Evolutionary conservation across 2,888 invertebrate genomes (phyloP).

Genomic region (Pandemis cinnamomeana): DNA sequence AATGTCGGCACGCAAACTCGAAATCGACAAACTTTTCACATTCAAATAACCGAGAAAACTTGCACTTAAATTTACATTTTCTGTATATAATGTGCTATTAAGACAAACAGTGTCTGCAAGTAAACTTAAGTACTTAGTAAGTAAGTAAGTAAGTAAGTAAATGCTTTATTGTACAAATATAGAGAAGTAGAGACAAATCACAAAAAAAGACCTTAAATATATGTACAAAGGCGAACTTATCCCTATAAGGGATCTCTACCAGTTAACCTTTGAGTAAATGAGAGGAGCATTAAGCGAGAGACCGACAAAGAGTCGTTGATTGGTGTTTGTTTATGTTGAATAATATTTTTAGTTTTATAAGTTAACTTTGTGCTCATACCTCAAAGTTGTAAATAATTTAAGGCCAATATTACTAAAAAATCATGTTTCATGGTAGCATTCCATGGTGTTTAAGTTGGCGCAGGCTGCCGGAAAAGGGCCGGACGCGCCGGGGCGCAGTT

Average conservation of each 20-base stretch:
- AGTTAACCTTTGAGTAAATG: no score
- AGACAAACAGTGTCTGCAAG: background rate
- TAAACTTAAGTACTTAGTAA: background rate
- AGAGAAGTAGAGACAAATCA: no score
- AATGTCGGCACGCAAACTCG: background rate
- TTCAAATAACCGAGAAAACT: background rate
- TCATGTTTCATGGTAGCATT: background rate
- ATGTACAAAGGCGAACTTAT: no score
- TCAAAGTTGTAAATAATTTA: no score
- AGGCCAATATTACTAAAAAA: background rate
- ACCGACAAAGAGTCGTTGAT: no score
- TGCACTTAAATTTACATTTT: background rate
- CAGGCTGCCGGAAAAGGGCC: constrained; percentile 40
- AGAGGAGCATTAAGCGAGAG: no score
- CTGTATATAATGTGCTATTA: background rate
- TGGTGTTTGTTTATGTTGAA: background rate
- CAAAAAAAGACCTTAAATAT: no score
- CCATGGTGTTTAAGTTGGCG: constrained; percentile 16
- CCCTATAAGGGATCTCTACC: no score
- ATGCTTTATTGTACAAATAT: no score
- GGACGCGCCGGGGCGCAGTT: constrained; percentile 46
- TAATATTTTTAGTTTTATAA: background rate
- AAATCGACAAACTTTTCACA: background rate
- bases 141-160: no score
- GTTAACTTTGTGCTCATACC: background rate